Conservation (phyloP, 2,113 vertebrate genomes). For the Apteryx owenii region DNA sequence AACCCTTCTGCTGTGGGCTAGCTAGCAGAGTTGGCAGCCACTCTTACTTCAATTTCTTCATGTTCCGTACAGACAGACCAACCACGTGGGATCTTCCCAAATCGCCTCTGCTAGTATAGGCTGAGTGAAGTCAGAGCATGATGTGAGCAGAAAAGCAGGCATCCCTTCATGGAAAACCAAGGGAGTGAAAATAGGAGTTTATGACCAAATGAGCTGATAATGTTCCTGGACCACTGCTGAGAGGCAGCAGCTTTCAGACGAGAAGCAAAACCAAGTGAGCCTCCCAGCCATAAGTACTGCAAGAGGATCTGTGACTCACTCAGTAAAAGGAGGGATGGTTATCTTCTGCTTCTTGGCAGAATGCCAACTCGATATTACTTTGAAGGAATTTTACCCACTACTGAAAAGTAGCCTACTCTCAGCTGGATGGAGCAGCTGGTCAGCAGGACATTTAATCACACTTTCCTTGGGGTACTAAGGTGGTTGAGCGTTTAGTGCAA, state of each 20-base stretch:
- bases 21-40: neutral
- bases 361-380: neutral
- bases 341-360: neutral
- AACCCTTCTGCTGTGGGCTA: neutral
- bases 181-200: neutral
- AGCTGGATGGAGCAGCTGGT: constrained; percentile 7
- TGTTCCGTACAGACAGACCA: neutral
- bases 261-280: neutral
- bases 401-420: neutral
- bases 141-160: neutral
- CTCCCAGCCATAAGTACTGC: neutral
- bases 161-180: neutral
- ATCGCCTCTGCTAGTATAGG: neutral
- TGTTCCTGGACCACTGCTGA: neutral
- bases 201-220: neutral
- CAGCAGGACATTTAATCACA: constrained; percentile 10
- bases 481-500: constrained; percentile 1
- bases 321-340: neutral
- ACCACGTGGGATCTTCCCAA: neutral
- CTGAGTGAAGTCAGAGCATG: neutral
- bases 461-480: constrained; percentile 27
- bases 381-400: neutral
- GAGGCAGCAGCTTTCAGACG: neutral
- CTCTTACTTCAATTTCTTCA: neutral
- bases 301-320: neutral